These are phyloP conservation scores for Cetonia aurata DNA, from an alignment of 2,888 invertebrate genomes.

Conservation along the genomic window DNA sequence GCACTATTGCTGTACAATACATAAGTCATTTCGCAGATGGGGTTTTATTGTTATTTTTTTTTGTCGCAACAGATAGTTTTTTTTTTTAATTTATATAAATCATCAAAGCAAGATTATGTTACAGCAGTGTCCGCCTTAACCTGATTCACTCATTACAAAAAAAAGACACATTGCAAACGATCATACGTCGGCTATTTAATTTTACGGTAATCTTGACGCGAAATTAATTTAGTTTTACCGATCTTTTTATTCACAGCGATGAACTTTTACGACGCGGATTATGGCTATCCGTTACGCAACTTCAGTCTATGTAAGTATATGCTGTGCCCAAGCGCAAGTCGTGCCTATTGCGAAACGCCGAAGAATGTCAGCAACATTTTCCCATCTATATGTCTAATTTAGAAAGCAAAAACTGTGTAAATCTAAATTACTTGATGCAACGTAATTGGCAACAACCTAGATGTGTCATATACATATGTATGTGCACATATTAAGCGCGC, in stretches of 20 bases:
- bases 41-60: no score
- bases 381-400: conserved; percentile 22
- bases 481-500: neutral
- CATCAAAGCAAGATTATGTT: no score
- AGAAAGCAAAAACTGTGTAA: conserved; percentile 33
- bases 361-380: conserved; percentile 25
- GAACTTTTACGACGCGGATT: conserved; percentile 25
- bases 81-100: no score
- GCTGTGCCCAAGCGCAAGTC: conserved; percentile 4
- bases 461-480: neutral
- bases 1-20: no score
- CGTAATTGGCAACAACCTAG: conserved; percentile 14
- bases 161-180: no score
- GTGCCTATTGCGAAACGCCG: neutral
- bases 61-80: no score
- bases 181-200: no score
- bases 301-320: no score
- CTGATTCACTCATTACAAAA: no score
- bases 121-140: no score
- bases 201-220: neutral
- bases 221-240: conserved; percentile 18
- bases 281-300: conserved; percentile 12
- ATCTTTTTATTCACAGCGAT: conserved; percentile 12
- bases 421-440: conserved; percentile 27
- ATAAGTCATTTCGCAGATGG: no score